These are phyloP conservation scores for Pempheris klunzingeri DNA, from an alignment of 2,797 vertebrate genomes.

Conservation along the genomic window DNA sequence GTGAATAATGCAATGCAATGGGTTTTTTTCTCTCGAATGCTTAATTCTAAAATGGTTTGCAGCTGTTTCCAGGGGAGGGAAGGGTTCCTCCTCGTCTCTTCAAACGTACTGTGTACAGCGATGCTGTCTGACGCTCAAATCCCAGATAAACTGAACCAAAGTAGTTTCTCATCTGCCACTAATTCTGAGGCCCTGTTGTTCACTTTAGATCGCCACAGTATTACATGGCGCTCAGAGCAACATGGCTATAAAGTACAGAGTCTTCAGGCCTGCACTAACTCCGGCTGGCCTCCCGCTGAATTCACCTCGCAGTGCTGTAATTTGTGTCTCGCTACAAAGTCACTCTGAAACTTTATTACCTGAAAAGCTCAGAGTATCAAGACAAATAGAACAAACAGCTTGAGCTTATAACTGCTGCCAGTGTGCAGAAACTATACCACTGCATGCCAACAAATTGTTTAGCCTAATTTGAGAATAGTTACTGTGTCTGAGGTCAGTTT, in stretches of 20 bases:
- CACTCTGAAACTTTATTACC: constrained; percentile 45
- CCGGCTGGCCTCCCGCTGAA: constrained; percentile 40
- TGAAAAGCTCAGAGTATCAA: constrained; percentile 27
- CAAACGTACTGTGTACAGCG: constrained; percentile 24
- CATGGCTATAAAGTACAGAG: constrained; percentile 40
- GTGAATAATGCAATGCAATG: constrained; percentile 44
- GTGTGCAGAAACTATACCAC: constrained; percentile 29
- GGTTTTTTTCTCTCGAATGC: constrained; percentile 2
- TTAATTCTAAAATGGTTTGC: constrained; percentile 43
- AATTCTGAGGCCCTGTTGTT: constrained; percentile 41
- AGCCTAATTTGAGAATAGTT: constrained; percentile 59
- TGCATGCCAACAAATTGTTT: constrained; percentile 51
- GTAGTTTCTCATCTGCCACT: constrained; percentile 38
- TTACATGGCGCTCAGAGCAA: constrained; percentile 51
- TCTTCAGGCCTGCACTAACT: constrained; percentile 25
- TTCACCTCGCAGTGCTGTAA: constrained; percentile 48
- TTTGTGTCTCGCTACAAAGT: constrained; percentile 45
- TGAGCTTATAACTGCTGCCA: constrained; percentile 47
- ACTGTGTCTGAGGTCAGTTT: constrained; percentile 70
- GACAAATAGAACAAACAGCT: constrained; percentile 25
- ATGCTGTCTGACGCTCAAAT: constrained; percentile 55
- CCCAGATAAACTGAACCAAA: constrained; percentile 45
- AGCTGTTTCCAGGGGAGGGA: constrained; percentile 41
- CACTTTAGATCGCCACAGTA: constrained; percentile 33
- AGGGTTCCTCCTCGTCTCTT: constrained; percentile 14